Evolutionary conservation across 2,888 invertebrate species (phyloP), one percentile per base, ranked within the genome.

Genomic region (Spodoptera littoralis): DNA sequence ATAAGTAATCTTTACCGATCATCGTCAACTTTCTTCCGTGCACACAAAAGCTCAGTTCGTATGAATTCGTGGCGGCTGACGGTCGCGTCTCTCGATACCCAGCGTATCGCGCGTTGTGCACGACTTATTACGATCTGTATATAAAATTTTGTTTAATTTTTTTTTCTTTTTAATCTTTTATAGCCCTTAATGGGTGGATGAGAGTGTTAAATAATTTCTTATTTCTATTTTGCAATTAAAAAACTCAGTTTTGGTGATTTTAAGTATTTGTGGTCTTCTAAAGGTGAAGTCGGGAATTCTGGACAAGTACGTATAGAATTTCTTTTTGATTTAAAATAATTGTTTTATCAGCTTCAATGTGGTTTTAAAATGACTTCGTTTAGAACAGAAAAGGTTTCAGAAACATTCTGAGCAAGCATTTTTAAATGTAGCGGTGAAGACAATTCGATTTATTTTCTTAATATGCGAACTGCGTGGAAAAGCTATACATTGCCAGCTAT

Each of bases 11-110:
- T 43, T 65, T 49, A 50, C 54, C 62, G 44, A 53, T 50, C 55
- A 65, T 67, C 69, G 54, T 62, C 68, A 77, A 79, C 71, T 77
- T 80, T 80, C 76, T 70, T 79, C 76, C 58, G 50, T 49, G 68
- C 78, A 36, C 24, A 70, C 63, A 62, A 73, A 80, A 80, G 76
- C 78, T 78, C 79, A 79, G 79, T 79, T 55, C 48, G 65, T 53
- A 60, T 54, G 41, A 57, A 44, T 65, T 69, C 79, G 67, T 64
- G 64, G 50, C 45, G 65, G 55, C 50, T 22, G 60, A 27, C 68
- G 61, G 78, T 58, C 73, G 80, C 60, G 60, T 63, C 30, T 36
- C 22, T 42, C 65, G 59, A 43, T 50, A 60, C 52, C 47, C 6
- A n/a, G 44, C 56, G 41, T 56, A 24, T 62, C 50, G 50, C 70